A percentile compares a stretch with the other conserved stretches of the same genome.
Evolutionary conservation across 2,797 vertebrate genomes (phyloP).

Genomic region (Eulemur mongoz): DNA sequence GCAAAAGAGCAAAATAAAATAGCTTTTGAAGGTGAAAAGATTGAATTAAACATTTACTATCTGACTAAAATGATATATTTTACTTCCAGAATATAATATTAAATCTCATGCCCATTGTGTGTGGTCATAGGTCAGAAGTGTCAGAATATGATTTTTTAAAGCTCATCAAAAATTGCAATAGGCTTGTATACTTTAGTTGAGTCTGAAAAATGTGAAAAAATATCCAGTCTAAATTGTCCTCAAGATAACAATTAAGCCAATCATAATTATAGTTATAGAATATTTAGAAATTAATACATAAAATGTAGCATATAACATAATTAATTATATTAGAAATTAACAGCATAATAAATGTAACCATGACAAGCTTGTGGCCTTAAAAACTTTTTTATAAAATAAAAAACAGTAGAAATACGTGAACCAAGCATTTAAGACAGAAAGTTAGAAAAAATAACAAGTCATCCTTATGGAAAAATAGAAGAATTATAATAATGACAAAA

Average conservation of each 20-base stretch:
- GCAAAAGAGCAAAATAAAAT: neutral
- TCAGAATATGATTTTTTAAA: constrained; percentile 24
- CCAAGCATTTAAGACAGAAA: neutral
- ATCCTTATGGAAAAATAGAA: neutral
- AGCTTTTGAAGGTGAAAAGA: neutral
- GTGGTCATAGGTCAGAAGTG: neutral
- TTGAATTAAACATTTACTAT: neutral
- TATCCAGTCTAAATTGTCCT: neutral
- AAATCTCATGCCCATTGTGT: neutral
- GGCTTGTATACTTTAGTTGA: neutral
- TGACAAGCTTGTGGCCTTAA: neutral
- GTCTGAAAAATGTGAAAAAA: neutral
- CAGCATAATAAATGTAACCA: neutral
- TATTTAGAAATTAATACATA: constrained; percentile 1
- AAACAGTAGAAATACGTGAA: neutral
- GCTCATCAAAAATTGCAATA: neutral
- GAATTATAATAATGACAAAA: neutral
- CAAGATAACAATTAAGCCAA: neutral
- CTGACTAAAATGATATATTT: neutral
- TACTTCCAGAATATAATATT: neutral
- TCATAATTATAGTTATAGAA: neutral
- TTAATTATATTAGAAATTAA: neutral
- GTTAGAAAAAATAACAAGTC: neutral
- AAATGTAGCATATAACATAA: neutral
- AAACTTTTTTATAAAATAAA: neutral